Conservation (phyloP, 2,113 vertebrate species). For the Taurulus bubalis region DNA sequence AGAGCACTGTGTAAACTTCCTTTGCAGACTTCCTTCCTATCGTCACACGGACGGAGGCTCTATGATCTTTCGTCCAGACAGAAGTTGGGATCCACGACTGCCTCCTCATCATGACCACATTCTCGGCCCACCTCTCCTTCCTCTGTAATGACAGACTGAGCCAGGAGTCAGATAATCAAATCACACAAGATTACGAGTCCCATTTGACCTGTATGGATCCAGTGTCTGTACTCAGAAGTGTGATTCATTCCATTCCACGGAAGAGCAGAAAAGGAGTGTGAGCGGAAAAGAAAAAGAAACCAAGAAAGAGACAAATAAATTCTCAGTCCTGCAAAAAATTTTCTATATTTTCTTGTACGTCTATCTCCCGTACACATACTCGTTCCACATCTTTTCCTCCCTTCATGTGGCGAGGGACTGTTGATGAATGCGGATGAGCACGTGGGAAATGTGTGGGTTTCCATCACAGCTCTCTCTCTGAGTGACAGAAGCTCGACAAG, state of each 20-base stretch:
- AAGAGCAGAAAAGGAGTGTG: slow-evolving; percentile 21
- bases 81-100: slow-evolving; percentile 56
- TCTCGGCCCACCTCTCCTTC: slow-evolving; percentile 30
- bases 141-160: slow-evolving; percentile 56
- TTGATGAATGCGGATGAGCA: slow-evolving; percentile 66
- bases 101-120: slow-evolving; percentile 56
- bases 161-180: slow-evolving; percentile 67
- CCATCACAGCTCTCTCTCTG: slow-evolving; percentile 46
- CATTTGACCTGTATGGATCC: slow-evolving; percentile 58
- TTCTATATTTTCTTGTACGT: slow-evolving; percentile 1
- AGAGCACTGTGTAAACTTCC: slow-evolving; percentile 60
- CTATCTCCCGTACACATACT: slow-evolving; percentile 36
- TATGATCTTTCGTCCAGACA: slow-evolving; percentile 60
- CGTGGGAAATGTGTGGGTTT: slow-evolving; percentile 66
- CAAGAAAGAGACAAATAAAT: slow-evolving; percentile 23
- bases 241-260: slow-evolving; percentile 36
- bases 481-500: slow-evolving; percentile 67
- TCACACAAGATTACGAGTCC: slow-evolving; percentile 67
- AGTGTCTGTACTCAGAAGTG: slow-evolving; percentile 18
- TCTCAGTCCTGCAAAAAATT: slow-evolving; percentile 22
- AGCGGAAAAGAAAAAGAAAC: slow-evolving; percentile 1
- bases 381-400: slow-evolving; percentile 43
- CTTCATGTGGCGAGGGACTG: slow-evolving; percentile 55
- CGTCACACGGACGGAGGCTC: slow-evolving; percentile 52
- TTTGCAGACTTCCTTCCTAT: slow-evolving; percentile 61